Evolutionary conservation across 2,113 vertebrate species (phyloP).

Genomic region (Vulpes vulpes): DNA sequence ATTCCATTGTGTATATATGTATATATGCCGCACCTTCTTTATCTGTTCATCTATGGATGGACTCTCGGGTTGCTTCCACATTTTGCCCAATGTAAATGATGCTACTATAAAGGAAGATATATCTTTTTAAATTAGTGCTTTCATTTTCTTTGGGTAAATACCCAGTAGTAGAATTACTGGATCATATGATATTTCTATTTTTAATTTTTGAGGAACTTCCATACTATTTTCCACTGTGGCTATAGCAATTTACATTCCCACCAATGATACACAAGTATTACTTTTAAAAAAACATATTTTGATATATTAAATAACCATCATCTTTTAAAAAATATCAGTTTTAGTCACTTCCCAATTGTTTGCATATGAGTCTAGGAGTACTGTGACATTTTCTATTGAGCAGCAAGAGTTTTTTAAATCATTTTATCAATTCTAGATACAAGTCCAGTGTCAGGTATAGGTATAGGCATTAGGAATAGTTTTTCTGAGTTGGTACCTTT

Average conservation of each 20-base stretch:
- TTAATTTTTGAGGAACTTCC: not conserved
- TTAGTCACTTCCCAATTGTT: not conserved
- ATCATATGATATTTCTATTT: not conserved
- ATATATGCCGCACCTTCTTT: not conserved
- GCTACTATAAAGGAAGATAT: not conserved
- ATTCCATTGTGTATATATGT: not conserved
- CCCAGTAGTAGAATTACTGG: not conserved
- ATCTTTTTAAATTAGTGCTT: not conserved
- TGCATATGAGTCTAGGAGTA: not conserved
- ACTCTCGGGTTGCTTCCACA: not conserved
- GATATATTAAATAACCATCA: not conserved
- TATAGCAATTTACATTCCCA: not conserved
- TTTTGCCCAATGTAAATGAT: not conserved
- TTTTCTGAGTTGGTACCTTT: not conserved
- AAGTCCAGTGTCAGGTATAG: not conserved
- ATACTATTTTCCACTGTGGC: not conserved
- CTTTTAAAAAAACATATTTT: no score
- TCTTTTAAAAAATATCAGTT: not conserved
- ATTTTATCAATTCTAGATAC: not conserved
- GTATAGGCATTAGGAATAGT: not conserved
- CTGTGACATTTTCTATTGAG: not conserved
- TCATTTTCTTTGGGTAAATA: not conserved
- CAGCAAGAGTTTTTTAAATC: not conserved
- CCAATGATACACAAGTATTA: not conserved
- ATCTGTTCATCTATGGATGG: not conserved